Conservation (phyloP, 2,888 invertebrate genomes). For the Melikaiella ostensackeni region DNA sequence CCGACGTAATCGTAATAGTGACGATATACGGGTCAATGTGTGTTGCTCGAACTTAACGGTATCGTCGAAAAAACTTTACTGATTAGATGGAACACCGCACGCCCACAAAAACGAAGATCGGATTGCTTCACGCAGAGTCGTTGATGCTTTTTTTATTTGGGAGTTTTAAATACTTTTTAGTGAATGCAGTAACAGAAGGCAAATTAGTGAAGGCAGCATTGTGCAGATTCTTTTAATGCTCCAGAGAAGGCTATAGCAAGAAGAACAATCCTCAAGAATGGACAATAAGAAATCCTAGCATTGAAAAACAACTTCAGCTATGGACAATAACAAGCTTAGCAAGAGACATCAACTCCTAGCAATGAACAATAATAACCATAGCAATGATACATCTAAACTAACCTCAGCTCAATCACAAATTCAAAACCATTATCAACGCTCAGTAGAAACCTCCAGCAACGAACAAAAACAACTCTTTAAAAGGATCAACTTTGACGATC, state of each 20-base stretch:
- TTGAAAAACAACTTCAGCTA: too few relatives aligned
- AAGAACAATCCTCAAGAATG: too few relatives aligned
- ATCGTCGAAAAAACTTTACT: conserved; percentile 25
- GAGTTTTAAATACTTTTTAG: not conserved
- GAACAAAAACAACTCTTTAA: too few relatives aligned
- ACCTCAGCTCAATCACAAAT: not conserved
- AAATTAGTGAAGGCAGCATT: too few relatives aligned
- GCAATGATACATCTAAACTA: not conserved
- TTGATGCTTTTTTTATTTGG: not conserved
- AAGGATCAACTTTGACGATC: too few relatives aligned
- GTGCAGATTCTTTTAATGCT: too few relatives aligned
- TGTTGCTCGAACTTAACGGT: conserved; percentile 25
- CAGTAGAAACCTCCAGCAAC: not conserved
- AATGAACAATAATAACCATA: too few relatives aligned
- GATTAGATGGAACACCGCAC: conserved; percentile 32
- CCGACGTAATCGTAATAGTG: conserved; percentile 28
- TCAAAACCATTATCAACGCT: not conserved
- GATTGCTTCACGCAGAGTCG: conserved; percentile 27
- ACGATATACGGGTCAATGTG: conserved; percentile 29
- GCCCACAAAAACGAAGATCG: conserved; percentile 6
- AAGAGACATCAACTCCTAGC: not conserved
- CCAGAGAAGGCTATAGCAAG: too few relatives aligned
- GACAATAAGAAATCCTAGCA: too few relatives aligned
- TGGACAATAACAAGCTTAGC: not conserved
- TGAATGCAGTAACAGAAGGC: not conserved